Conservation (phyloP, 2,888 invertebrate species). For the Penaeus monodon region DNA sequence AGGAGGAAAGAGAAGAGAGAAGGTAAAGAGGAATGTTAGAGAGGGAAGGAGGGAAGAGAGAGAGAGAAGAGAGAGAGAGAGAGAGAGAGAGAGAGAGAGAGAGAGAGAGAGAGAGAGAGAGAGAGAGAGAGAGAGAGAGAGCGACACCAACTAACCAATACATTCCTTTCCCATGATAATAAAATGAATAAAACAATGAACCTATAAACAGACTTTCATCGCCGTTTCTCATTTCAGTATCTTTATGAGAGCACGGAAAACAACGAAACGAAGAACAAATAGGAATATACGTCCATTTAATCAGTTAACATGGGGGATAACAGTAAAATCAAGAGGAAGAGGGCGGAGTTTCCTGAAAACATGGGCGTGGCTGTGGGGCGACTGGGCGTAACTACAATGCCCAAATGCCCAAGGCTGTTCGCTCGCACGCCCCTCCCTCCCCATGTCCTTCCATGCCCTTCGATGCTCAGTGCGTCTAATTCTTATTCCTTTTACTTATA, state of each 20-base stretch:
- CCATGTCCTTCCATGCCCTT: too few relatives aligned
- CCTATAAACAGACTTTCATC: too few relatives aligned
- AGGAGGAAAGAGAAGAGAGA: too few relatives aligned
- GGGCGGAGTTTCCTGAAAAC: not conserved
- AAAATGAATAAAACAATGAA: too few relatives aligned
- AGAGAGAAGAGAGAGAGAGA: not conserved
- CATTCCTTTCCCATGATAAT: not conserved
- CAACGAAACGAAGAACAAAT: too few relatives aligned
- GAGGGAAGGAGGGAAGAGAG: not conserved
- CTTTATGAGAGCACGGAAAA: too few relatives aligned
- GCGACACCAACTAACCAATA: constrained; percentile 1
- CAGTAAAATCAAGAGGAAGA: not conserved
- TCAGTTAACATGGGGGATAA: not conserved
- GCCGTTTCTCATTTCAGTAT: too few relatives aligned
- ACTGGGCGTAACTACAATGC: not conserved
- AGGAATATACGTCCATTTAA: too few relatives aligned
- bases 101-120: not conserved
- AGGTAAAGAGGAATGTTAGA: too few relatives aligned
- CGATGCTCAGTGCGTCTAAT: too few relatives aligned
- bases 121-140: constrained; percentile 14
- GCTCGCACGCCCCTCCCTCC: not conserved
- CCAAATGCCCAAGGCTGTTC: not conserved
- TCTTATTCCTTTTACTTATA: too few relatives aligned
- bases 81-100: constrained; percentile 18
- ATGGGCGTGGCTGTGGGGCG: not conserved